These are phyloP conservation scores for Allophyes oxyacanthae DNA, from an alignment of 2,888 invertebrate genomes.

Conservation along the genomic window DNA sequence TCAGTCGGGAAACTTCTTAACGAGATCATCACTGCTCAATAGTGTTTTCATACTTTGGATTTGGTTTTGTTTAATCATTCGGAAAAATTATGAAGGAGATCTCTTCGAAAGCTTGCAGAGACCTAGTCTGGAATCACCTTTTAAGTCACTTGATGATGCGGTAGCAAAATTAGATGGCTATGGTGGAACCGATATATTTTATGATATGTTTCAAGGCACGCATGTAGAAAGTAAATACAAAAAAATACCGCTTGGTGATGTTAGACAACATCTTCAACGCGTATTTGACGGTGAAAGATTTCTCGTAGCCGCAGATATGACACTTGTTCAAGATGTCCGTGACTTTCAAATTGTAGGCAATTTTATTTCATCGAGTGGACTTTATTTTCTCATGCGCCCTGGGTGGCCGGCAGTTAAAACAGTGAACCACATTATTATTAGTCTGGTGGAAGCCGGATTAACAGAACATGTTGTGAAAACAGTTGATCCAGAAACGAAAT, in stretches of 20 bases:
- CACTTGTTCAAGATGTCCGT: conserved; percentile 45
- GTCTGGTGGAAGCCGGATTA: conserved; percentile 65
- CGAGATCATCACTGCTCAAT: conserved; percentile 64
- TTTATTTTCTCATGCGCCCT: conserved; percentile 68
- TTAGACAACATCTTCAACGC: conserved; percentile 49
- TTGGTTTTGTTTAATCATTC: conserved; percentile 74
- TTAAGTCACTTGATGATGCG: too few species aligned
- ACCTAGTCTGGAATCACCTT: too few species aligned
- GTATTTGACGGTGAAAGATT: conserved; percentile 67
- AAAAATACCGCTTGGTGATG: conserved; percentile 47
- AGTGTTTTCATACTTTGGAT: conserved; percentile 71
- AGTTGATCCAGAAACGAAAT: conserved; percentile 24
- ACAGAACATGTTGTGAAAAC: conserved; percentile 50
- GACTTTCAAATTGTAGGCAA: conserved; percentile 65
- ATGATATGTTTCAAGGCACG: conserved; percentile 61
- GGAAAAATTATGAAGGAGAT: conserved; percentile 74
- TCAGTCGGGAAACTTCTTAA: conserved; percentile 63
- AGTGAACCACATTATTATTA: conserved; percentile 53
- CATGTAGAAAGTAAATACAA: conserved; percentile 55
- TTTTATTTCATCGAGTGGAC: conserved; percentile 54
- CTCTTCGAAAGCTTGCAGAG: too few species aligned
- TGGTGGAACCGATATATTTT: conserved; percentile 62
- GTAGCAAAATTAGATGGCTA: conserved; percentile 61
- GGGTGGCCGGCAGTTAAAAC: conserved; percentile 70
- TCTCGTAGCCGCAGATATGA: conserved; percentile 60